Evolutionary conservation across 2,113 vertebrate genomes (phyloP).

Genomic region (Triplophysa dalaica): DNA sequence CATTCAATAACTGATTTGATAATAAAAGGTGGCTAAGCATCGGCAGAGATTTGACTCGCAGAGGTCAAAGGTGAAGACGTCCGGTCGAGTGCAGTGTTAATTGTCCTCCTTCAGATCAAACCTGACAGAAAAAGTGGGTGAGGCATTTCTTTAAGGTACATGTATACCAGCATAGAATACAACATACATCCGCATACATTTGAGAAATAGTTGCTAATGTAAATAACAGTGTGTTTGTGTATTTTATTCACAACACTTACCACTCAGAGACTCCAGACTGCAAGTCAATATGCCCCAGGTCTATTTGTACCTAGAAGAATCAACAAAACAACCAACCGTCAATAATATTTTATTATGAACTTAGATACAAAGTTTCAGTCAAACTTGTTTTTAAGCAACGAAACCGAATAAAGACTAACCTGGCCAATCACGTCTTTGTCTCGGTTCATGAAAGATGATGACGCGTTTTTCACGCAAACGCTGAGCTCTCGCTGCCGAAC

Average conservation of each 20-base stretch:
- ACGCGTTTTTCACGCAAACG: constrained; percentile 82
- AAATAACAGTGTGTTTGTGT: not conserved
- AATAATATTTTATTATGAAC: not conserved
- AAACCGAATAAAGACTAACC: constrained; percentile 74
- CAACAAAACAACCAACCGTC: not conserved
- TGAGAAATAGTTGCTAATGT: not conserved
- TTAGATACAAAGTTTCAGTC: not conserved
- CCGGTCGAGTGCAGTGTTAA: constrained; percentile 54
- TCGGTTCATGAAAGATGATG: constrained; percentile 82
- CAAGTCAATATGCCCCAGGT: constrained; percentile 66
- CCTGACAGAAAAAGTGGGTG: constrained; percentile 57
- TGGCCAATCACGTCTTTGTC: constrained; percentile 84
- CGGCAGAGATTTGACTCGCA: not conserved
- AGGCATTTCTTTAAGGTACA: not conserved
- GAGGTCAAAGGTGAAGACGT: not conserved
- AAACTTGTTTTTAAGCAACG: not conserved
- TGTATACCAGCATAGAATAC: not conserved
- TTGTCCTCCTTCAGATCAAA: constrained; percentile 70
- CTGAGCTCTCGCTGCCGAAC: constrained; percentile 72
- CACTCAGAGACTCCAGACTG: constrained; percentile 69
- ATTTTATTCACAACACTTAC: constrained; percentile 56
- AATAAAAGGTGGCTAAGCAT: not conserved
- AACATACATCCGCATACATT: not conserved
- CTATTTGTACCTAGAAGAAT: constrained; percentile 67
- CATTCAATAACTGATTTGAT: not conserved